These are phyloP conservation scores for Spea hammondii DNA, from an alignment of 2,797 vertebrate species.

Conservation along the genomic window DNA sequence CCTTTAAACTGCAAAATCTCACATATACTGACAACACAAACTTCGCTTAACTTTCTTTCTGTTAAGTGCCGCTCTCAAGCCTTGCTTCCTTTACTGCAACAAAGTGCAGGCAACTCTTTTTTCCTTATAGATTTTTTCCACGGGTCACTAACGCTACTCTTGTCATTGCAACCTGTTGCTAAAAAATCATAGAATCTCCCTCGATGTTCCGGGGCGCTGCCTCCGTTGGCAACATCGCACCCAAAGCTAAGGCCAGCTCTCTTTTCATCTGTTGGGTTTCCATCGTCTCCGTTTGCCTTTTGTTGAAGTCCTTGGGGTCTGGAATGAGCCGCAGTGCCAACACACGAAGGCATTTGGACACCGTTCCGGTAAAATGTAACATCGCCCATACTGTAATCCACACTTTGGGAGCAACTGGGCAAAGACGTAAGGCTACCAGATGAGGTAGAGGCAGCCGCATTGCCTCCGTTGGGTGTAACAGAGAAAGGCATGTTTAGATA, in stretches of 20 bases:
- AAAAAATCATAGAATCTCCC: constrained; percentile 73
- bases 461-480: constrained; percentile 71
- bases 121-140: constrained; percentile 76
- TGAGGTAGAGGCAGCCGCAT: constrained; percentile 60
- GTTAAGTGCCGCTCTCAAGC: constrained; percentile 62
- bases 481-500: constrained; percentile 87
- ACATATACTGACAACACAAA: constrained; percentile 55
- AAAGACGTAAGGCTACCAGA: constrained; percentile 62
- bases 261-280: constrained; percentile 60
- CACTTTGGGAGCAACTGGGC: constrained; percentile 72
- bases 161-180: constrained; percentile 70
- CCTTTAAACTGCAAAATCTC: constrained; percentile 60
- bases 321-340: constrained; percentile 67
- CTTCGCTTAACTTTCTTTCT: not conserved
- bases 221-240: constrained; percentile 64
- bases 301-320: constrained; percentile 64
- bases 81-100: constrained; percentile 80
- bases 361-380: constrained; percentile 65
- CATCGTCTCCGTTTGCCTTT: constrained; percentile 63
- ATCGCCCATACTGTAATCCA: constrained; percentile 64
- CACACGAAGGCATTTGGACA: constrained; percentile 67
- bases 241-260: constrained; percentile 58
- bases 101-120: constrained; percentile 72
- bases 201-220: constrained; percentile 68
- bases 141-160: constrained; percentile 66